Percentiles rank a stretch among this genome's conserved stretches.
phyloP scores from a whole-genome alignment of 1,140 invertebrate genomes.

The Platyscapa corneri region DNA sequence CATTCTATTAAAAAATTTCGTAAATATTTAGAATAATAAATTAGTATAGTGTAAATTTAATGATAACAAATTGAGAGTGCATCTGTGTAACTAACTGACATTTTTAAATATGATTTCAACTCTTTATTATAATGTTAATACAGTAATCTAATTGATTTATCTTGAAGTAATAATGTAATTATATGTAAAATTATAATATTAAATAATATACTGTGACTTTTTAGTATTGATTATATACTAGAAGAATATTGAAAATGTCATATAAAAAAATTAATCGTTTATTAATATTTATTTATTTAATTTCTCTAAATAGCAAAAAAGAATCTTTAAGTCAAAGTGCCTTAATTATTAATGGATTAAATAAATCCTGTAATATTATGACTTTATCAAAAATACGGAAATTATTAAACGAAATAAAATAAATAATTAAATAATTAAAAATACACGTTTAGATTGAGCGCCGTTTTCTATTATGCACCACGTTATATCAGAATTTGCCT shows the following conservation, averaged over 20 bases:
- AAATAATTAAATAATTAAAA: not conserved
- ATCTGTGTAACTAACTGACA: not conserved
- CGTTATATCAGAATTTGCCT: constrained; percentile 40
- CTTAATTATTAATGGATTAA: not conserved
- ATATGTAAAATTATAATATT: not conserved
- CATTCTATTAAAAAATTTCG: not conserved
- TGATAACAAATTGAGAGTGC: not conserved
- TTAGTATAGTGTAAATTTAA: not conserved
- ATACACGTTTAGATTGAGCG: not conserved
- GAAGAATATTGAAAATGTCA: not conserved
- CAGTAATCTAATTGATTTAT: not conserved
- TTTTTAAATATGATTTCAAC: not conserved
- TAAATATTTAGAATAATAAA: too few species aligned
- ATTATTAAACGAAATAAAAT: not conserved
- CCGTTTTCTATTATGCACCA: constrained; percentile 42
- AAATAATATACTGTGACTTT: not conserved
- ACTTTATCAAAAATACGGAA: not conserved
- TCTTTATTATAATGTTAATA: not conserved
- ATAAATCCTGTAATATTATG: not conserved
- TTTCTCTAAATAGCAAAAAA: not conserved
- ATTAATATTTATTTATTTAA: not conserved
- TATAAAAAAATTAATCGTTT: not conserved
- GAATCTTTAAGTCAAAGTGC: not conserved
- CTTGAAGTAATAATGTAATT: not conserved
- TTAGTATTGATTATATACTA: not conserved